Evolutionary conservation across 2,797 vertebrate genomes (phyloP).

Genomic region (Muscicapa comitata): DNA sequence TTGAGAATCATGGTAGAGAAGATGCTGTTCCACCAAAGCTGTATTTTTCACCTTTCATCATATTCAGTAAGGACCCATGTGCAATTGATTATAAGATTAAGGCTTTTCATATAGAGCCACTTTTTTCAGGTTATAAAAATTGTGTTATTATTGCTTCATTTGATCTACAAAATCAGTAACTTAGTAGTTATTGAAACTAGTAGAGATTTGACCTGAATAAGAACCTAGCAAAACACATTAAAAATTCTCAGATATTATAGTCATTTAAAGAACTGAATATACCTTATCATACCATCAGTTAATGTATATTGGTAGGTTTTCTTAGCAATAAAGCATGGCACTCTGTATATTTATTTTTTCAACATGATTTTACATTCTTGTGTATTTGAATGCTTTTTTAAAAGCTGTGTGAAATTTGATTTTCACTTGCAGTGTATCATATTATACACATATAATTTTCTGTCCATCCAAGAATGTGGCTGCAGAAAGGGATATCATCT

Average conservation of each 20-base stretch:
- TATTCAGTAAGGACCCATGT: neutral
- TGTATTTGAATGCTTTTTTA: neutral
- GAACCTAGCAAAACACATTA: neutral
- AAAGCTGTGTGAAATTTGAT: neutral
- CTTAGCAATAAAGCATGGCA: neutral
- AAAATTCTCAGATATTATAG: neutral
- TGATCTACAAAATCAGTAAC: neutral
- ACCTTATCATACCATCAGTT: neutral
- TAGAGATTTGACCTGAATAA: neutral
- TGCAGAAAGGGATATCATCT: neutral
- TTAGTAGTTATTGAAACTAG: neutral
- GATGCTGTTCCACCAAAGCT: neutral
- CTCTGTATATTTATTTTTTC: neutral
- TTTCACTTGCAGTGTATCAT: neutral
- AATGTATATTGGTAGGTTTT: fast-evolving
- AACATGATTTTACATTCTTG: neutral
- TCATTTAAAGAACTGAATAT: neutral
- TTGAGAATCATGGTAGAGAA: neutral
- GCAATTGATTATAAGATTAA: neutral
- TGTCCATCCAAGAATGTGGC: neutral
- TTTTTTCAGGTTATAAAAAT: neutral
- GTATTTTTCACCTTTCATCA: neutral
- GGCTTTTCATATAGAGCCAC: neutral
- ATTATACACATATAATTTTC: neutral
- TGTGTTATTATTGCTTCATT: neutral